Base-by-base conservation (phyloP, 2,113 vertebrate species). In the Cebidichthys violaceus region DNA sequence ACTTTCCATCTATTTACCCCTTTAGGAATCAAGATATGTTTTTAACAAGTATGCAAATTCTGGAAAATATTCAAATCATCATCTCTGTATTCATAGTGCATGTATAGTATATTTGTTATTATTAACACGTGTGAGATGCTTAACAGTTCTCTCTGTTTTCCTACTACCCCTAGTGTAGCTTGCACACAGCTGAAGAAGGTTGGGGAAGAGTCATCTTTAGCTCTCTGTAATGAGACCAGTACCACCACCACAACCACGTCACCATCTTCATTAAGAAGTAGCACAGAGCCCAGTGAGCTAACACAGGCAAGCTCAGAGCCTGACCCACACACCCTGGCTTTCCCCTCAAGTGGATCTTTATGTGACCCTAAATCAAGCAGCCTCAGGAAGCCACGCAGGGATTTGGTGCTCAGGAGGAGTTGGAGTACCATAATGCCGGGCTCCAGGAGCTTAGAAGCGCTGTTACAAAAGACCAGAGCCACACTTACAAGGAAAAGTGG, bases 141-240 rank as follows among this genome's bases (percentile, higher is more conserved):
- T 99, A 98, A 99, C 94, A 93, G 94, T 95, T 97, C 93, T 96
- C 91, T 97, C 90, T 97, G 95, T 96, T 96, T 95, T 95, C 96
- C 96, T 98, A 91, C 96, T 96, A 95, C 96, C 96, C 96, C 97
- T 98, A 99, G 98, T 99, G 97, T 99, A 99, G 97, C 96, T 96
- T 96, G 96, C 94, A 97, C 96, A 97, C 96, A 97, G 95, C 96
- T 96, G 96, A 96, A 95, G 95, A 96, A 95, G 94, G 95, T 94
- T 96, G 96, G 95, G 96, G 94, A 93, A 96, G 96, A 96, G 92
- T 94, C 96, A 95, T 95, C 96, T 96, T 96, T 96, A 94, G 94
- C 95, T 96, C 95, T 96, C 95, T 96, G 94, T 96, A 95, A 94
- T 95, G 95, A 97, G 94, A 95, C 93, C 93, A 94, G 96, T 95